Evolutionary conservation across 2,113 vertebrate genomes (phyloP).

Genomic region (Toxotes chatareus): DNA sequence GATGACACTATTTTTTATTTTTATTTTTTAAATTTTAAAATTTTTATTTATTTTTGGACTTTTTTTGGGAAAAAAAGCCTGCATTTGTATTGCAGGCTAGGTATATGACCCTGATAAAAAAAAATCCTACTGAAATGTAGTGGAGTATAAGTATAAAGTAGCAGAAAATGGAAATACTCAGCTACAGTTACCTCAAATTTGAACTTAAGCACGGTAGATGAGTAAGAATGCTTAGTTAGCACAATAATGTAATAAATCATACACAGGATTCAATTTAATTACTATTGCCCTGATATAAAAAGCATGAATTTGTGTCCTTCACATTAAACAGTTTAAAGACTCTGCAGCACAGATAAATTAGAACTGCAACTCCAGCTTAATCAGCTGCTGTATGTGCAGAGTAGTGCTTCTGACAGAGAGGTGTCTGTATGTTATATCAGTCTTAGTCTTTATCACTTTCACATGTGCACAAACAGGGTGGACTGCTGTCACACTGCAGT

Average conservation of each 20-base stretch:
- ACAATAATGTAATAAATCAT: not conserved
- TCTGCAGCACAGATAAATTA: not conserved
- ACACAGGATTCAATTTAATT: not conserved
- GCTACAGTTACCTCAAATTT: no score
- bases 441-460: constrained; percentile 5
- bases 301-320: not conserved
- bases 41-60: no score
- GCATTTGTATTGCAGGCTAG: no score
- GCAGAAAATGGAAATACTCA: no score
- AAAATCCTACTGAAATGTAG: no score
- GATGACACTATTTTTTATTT: no score
- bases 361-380: not conserved
- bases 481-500: constrained; percentile 56
- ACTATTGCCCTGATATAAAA: not conserved
- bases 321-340: constrained; percentile 1
- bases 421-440: not conserved
- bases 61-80: no score
- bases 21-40: no score
- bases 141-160: no score
- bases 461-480: constrained; percentile 26
- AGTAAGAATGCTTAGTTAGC: not conserved
- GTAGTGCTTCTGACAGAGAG: not conserved
- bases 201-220: no score
- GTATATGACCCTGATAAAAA: no score
- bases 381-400: constrained; percentile 6